Base-by-base conservation (phyloP, 2,797 vertebrate species). In the Carcharodon carcharias region DNA sequence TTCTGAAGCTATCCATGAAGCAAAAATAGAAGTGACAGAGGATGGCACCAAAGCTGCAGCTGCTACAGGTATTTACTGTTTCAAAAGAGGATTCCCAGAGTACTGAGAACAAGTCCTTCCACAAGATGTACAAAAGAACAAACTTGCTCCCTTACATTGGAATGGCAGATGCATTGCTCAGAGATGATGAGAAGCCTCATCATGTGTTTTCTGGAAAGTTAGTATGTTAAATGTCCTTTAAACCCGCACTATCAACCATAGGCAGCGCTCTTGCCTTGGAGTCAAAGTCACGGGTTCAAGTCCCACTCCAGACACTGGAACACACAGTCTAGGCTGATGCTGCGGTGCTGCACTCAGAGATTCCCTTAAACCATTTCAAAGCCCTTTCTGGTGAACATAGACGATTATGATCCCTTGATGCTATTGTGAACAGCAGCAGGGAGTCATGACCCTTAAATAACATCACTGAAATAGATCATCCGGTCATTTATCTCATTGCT, bases 1-100 rank as follows among this genome's bases (percentile, higher is more conserved):
- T 97, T 99, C 99, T 23, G 98, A 99, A 96, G 98, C 98, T 12
- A 98, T 98, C 96, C 99, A 99, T 96, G 98, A 98, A 96, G 98
- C 98, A 96, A 98, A 98, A 96, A 98, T 98, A 96, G 98, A 99
- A 97, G 98, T 99, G 96, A 98, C 98, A 65, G 98, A 99, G 97
- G 98, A 98, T 1, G 99, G 99, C 8, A 98, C 98, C 0, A 98
- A 98, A 96, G 98, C 98, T 54, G 98, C 98, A 94, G 98, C 98
- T 96, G 97, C 98, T 80, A 99, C 99, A 97, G 98, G 98, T 99
- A 88, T 56, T 77, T 95, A 77, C 40, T 73, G 69, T 77, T 58
- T 54, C 28, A 28, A 73, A 56, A 3, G 18, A 45, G 58, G 5
- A 65, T 65, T 40, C 63, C n/a, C 61, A 65, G 61, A 65, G 61